phyloP scores from a whole-genome alignment of 1,140 invertebrate species.

The Drosophila kohkoa region DNA sequence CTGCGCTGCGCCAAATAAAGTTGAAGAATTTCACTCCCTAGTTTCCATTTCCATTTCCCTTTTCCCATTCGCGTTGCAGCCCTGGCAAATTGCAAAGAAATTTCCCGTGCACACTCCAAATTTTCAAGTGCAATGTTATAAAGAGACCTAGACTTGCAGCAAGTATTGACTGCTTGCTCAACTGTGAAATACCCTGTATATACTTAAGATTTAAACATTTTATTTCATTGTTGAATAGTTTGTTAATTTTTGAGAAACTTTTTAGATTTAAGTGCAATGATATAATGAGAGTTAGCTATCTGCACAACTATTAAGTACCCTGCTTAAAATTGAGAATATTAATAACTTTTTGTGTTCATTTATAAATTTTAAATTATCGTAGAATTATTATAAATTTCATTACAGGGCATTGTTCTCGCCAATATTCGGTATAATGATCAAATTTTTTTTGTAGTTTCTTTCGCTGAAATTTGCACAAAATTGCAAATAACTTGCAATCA shows the following conservation, averaged over 20 bases:
- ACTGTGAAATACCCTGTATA: neutral
- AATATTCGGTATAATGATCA: too few species aligned
- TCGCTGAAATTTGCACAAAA: slow-evolving; percentile 71
- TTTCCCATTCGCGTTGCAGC: neutral
- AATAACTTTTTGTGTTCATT: too few species aligned
- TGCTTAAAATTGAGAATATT: too few species aligned
- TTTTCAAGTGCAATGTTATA: slow-evolving; percentile 70
- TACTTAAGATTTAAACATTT: neutral
- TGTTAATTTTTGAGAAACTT: neutral
- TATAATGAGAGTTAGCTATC: too few species aligned
- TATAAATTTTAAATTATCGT: neutral
- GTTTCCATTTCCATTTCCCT: neutral
- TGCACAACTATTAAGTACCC: too few species aligned
- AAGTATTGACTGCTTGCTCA: neutral
- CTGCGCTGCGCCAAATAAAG: slow-evolving; percentile 28
- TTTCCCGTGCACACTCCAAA: slow-evolving; percentile 66
- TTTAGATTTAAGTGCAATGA: too few species aligned
- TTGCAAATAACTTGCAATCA: slow-evolving; percentile 83
- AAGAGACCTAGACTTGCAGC: neutral
- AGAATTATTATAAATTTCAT: neutral
- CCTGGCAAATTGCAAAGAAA: slow-evolving; percentile 70
- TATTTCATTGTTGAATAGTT: neutral
- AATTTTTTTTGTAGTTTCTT: slow-evolving; percentile 22
- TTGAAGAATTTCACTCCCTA: slow-evolving; percentile 12
- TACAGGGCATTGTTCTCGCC: neutral